Percentiles rank a stretch among this genome's conserved stretches.
phyloP scores from a whole-genome alignment of 2,113 vertebrate genomes.

The Herpailurus yagouaroundi region DNA sequence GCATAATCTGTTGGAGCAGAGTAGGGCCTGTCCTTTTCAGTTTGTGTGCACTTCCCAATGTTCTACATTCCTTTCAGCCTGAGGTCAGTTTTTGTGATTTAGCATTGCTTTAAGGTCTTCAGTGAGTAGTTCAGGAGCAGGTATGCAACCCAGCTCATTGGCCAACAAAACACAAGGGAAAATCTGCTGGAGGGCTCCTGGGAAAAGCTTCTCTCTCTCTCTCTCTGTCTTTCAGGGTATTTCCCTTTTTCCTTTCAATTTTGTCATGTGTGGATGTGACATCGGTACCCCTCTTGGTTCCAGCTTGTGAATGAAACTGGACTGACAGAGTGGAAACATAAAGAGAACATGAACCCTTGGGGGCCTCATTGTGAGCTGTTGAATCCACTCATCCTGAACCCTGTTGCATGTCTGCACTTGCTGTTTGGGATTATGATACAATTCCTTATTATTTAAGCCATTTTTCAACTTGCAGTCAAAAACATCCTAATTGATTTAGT shows the following conservation, averaged over 20 bases:
- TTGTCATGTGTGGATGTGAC: neutral
- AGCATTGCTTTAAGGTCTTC: neutral
- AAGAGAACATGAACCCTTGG: neutral
- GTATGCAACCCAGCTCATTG: neutral
- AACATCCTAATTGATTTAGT: neutral
- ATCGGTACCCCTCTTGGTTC: neutral
- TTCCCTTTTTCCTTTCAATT: neutral
- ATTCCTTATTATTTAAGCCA: constrained; percentile 13
- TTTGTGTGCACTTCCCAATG: neutral
- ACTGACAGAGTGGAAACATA: neutral
- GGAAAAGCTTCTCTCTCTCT: neutral
- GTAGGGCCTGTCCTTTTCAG: fast-evolving
- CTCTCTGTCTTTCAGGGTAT: neutral
- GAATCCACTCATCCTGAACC: neutral
- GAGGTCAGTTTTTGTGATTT: neutral
- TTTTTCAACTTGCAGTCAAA: neutral
- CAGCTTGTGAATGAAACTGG: neutral
- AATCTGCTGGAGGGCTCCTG: neutral
- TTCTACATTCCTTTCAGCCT: neutral
- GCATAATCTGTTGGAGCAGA: neutral
- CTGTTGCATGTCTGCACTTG: neutral
- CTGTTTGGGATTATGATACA: neutral
- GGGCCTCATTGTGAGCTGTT: neutral
- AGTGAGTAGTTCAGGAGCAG: neutral
- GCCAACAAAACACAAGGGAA: neutral